Evolutionary conservation across 1,140 invertebrate species (phyloP), one percentile per base, ranked within the genome.

Genomic region (Glossosoma conforme): DNA sequence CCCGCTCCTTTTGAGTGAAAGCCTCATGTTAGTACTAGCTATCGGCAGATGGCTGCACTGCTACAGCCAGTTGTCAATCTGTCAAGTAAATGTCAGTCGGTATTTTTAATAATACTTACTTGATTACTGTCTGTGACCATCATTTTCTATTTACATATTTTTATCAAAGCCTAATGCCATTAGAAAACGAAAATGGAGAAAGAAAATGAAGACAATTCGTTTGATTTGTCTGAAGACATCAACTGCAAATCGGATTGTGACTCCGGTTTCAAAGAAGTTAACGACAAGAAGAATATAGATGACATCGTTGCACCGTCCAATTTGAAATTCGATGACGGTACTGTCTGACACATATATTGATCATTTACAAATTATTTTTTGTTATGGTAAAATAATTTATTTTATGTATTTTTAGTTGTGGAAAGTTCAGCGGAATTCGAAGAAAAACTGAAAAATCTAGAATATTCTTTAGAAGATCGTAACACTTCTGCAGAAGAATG

Each of bases 291-390:
- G 32, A 48, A 46, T 70, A 73, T 74, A 60, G 69, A 74, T 63
- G 70, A 74, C 63, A 75, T 75, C 62, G 67, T 68, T 67, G 67
- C 70, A 56, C 72, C 70, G 64, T 75, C 72, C 5, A 68, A 71
- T 58, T 60, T 75, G 55, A 71, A 71, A 64, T 75, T 75, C 50
- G 70, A 75, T 63, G 56, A 70, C 67, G 70, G 72, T 75, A 70
- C 33, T 54, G 8, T 42, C 21, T 9, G n/a, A n/a, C n/a, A n/a
- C n/a, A n/a, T n/a, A n/a, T n/a, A n/a, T n/a, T n/a, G n/a, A n/a
- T n/a, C n/a, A n/a, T n/a, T n/a, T n/a, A n/a, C n/a, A n/a, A n/a
- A n/a, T n/a, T n/a, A n/a, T n/a, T n/a, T n/a, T n/a, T n/a, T n/a
- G n/a, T n/a, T n/a, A n/a, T n/a, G n/a, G n/a, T n/a, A n/a, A n/a